Conservation (phyloP, 92 coral and sea anemone genomes). For the Micromussa lordhowensis region DNA sequence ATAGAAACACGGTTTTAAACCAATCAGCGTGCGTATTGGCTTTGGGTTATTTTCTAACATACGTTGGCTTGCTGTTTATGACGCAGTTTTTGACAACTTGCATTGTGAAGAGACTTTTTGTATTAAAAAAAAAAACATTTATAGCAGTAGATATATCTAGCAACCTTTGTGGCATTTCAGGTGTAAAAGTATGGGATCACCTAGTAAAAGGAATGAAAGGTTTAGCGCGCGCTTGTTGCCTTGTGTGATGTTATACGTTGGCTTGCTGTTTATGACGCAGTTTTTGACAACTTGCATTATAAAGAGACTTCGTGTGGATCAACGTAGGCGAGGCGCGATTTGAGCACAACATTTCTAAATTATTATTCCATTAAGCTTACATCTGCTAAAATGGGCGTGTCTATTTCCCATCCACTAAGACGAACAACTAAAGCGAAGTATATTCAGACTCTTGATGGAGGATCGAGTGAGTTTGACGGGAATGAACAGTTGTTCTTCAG, state of each 20-base stretch:
- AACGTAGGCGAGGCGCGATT: too few species aligned
- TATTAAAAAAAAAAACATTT: too few species aligned
- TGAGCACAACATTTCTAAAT: too few species aligned
- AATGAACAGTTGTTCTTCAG: slow-evolving; percentile 9
- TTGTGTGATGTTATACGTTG: background rate
- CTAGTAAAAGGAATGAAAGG: background rate
- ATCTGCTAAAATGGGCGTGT: slow-evolving; percentile 29
- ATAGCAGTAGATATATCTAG: too few species aligned
- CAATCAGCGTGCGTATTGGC: too few species aligned
- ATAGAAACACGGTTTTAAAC: too few species aligned
- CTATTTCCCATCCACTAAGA: background rate
- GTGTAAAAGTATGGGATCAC: too few species aligned
- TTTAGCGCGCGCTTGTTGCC: slow-evolving; percentile 10
- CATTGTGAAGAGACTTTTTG: background rate
- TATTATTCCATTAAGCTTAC: background rate
- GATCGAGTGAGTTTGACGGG: background rate
- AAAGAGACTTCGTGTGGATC: too few species aligned
- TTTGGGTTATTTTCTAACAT: too few species aligned
- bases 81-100: background rate
- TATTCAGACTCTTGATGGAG: slow-evolving; percentile 7
- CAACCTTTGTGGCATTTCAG: too few species aligned
- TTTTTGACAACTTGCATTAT: too few species aligned
- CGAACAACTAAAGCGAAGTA: slow-evolving; percentile 12
- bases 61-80: background rate
- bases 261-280: background rate